phyloP scores from a whole-genome alignment of 2,113 vertebrate genomes.

The Dendropsophus ebraccatus region DNA sequence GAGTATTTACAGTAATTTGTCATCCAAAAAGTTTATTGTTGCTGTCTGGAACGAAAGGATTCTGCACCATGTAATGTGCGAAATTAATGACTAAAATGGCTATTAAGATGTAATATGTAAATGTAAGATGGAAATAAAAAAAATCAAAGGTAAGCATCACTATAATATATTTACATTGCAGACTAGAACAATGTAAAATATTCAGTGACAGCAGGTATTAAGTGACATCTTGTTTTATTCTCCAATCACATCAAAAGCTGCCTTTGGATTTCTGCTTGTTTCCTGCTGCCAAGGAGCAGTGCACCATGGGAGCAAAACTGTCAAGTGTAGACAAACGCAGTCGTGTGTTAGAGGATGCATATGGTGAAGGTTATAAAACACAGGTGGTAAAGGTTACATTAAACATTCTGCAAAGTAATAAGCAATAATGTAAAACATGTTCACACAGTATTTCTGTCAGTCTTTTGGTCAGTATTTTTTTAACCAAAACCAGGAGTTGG shows the following conservation, averaged over 20 bases:
- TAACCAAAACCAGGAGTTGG: no score
- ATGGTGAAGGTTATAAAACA: no score
- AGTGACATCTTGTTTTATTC: background rate
- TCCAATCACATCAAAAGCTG: background rate
- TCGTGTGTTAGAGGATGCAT: no score
- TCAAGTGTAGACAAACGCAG: no score
- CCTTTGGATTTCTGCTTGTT: background rate
- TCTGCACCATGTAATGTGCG: background rate
- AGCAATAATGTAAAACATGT: no score
- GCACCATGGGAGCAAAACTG: no score
- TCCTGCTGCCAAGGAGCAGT: background rate
- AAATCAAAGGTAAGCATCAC: background rate
- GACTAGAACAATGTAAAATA: background rate
- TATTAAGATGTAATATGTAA: no score
- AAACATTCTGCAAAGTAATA: no score
- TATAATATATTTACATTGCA: background rate
- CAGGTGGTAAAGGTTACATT: no score
- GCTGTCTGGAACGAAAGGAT: background rate
- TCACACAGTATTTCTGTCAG: no score
- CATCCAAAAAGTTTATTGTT: background rate
- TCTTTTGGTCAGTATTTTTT: no score
- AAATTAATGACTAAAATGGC: background rate
- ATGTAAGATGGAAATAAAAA: background rate
- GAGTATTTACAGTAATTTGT: slow-evolving; percentile 16
- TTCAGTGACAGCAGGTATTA: background rate